Conservation (phyloP, 2,797 vertebrate species). For the Rhinatrema bivittatum region DNA sequence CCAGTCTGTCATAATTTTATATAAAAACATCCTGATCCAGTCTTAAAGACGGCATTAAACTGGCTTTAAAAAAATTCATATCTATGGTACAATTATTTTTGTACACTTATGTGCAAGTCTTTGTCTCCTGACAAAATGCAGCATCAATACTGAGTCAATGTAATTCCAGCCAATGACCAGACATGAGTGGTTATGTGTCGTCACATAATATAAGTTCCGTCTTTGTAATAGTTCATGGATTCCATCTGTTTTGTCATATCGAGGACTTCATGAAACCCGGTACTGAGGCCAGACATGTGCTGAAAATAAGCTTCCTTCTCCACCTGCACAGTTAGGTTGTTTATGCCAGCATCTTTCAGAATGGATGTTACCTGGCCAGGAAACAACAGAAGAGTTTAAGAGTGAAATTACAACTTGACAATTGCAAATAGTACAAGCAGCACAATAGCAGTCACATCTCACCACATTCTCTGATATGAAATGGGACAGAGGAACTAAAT, state of each 20-base stretch:
- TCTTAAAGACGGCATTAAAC: conserved; percentile 20
- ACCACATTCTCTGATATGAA: too few species aligned
- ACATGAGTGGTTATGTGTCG: not conserved
- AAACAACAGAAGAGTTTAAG: not conserved
- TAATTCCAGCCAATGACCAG: not conserved
- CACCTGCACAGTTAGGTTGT: conserved; percentile 90
- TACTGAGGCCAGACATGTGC: conserved; percentile 95
- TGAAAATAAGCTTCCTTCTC: conserved; percentile 98
- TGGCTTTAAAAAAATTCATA: conserved; percentile 31
- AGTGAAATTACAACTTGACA: too few species aligned
- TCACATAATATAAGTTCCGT: conserved; percentile 93
- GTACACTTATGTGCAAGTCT: conserved; percentile 41
- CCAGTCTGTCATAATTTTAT: conserved; percentile 35
- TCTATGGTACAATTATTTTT: conserved; percentile 42
- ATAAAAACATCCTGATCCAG: conserved; percentile 44
- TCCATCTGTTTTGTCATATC: conserved; percentile 93
- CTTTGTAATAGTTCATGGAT: conserved; percentile 83
- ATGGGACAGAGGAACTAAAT: too few species aligned
- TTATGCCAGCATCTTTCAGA: conserved; percentile 89
- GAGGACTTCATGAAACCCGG: conserved; percentile 89
- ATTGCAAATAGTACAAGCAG: too few species aligned
- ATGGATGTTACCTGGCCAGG: conserved; percentile 76
- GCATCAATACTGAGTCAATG: conserved; percentile 15
- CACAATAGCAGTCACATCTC: too few species aligned
- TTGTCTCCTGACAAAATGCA: conserved; percentile 18